Evolutionary conservation across 2,888 invertebrate species (phyloP).

Genomic region (Frankliniella intonsa): DNA sequence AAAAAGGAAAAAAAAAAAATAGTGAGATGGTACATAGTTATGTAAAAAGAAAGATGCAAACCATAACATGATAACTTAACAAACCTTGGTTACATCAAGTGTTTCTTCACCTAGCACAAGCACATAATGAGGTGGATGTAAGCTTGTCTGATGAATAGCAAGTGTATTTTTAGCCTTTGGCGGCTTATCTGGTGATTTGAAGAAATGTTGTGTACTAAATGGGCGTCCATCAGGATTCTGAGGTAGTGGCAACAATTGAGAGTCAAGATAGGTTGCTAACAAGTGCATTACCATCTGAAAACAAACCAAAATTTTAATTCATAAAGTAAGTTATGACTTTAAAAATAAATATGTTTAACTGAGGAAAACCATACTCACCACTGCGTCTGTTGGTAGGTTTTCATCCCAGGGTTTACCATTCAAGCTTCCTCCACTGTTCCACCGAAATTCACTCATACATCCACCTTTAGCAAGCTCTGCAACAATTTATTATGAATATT

Average conservation of each 20-base stretch:
- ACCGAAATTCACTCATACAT: conserved; percentile 82
- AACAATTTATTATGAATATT: conserved; percentile 33
- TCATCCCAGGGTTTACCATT: conserved; percentile 75
- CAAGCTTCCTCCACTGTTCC: conserved; percentile 74
- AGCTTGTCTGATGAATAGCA: conserved; percentile 58
- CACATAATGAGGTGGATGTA: conserved; percentile 68
- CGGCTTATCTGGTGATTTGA: conserved; percentile 50
- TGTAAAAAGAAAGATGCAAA: not conserved
- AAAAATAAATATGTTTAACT: conserved; percentile 17
- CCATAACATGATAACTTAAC: conserved; percentile 14
- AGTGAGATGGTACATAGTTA: not conserved
- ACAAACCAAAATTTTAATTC: conserved; percentile 32
- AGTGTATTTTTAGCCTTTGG: conserved; percentile 51
- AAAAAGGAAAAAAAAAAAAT: conserved; percentile 39
- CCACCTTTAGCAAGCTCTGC: conserved; percentile 73
- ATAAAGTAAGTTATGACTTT: not conserved
- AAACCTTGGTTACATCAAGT: conserved; percentile 63
- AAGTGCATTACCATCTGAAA: conserved; percentile 75
- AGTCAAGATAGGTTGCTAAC: conserved; percentile 81
- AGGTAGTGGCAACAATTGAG: conserved; percentile 61
- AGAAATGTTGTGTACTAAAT: conserved; percentile 54
- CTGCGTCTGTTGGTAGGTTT: conserved; percentile 80
- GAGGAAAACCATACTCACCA: conserved; percentile 52
- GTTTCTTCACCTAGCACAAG: conserved; percentile 62
- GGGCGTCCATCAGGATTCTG: conserved; percentile 62